A percentile compares a stretch with the other conserved stretches of the same genome.
These are phyloP conservation scores for Pterobdella sp. DNA, from an alignment of 2,888 invertebrate genomes.

Conservation along the genomic window DNA sequence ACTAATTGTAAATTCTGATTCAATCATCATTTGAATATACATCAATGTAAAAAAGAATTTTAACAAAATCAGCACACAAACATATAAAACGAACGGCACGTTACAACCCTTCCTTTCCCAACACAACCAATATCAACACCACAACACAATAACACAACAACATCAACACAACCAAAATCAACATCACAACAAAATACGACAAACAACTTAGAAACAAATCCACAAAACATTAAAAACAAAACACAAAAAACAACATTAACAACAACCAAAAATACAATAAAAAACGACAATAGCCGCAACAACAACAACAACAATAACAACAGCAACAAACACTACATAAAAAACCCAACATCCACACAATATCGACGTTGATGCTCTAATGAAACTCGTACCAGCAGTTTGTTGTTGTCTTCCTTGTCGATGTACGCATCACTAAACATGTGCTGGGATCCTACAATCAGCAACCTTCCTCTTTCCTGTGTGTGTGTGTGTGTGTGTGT, in stretches of 20 bases:
- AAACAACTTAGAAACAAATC: no score
- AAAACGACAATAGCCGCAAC: neutral
- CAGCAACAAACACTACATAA: neutral
- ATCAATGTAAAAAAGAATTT: no score
- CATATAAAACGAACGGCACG: no score
- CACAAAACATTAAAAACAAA: neutral
- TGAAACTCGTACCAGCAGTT: conserved; percentile 58
- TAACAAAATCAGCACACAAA: no score
- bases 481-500: conserved; percentile 14
- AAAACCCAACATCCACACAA: neutral
- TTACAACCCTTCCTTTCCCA: no score
- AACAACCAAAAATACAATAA: neutral
- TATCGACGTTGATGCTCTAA: neutral
- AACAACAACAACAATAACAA: neutral
- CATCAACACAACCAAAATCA: no score
- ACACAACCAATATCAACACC: no score
- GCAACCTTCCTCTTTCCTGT: conserved; percentile 61
- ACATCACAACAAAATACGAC: no score
- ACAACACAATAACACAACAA: no score
- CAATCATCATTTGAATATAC: no score
- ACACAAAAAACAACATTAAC: neutral
- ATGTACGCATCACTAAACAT: conserved; percentile 87
- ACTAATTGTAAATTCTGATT: no score
- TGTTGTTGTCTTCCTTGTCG: conserved; percentile 84
- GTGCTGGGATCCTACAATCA: conserved; percentile 82